Percentiles rank a stretch among this genome's conserved stretches.
Conservation (phyloP, 2,888 invertebrate species). For the Melieria picta region DNA sequence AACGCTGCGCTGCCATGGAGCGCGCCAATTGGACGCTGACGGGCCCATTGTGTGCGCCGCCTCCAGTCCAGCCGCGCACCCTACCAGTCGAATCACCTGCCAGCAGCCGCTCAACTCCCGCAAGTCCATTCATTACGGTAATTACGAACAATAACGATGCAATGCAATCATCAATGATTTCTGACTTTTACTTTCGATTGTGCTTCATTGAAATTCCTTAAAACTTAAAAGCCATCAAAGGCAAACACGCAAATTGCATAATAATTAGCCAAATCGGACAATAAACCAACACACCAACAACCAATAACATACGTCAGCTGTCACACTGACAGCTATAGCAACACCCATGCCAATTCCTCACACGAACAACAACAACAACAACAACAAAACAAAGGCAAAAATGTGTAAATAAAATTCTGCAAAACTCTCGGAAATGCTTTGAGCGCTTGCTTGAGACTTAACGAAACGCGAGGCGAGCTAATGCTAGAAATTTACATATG, state of each 20-base stretch:
- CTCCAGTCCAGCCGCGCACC: no score
- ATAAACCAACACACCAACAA: neutral
- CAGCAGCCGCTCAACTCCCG: no score
- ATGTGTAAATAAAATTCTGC: neutral
- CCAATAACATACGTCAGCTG: slow-evolving; percentile 19
- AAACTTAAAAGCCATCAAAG: slow-evolving; percentile 1
- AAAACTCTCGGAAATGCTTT: neutral
- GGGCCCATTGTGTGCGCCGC: no score
- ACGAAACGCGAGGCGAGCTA: neutral
- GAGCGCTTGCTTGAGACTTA: neutral
- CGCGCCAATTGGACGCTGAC: no score
- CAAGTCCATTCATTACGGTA: no score
- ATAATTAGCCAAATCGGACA: neutral
- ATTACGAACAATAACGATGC: no score
- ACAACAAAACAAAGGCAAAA: neutral
- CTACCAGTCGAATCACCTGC: no score
- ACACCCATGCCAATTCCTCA: neutral
- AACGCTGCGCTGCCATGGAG: no score
- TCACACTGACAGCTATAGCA: slow-evolving; percentile 23
- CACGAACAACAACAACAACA: neutral
- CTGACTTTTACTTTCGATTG: slow-evolving; percentile 37
- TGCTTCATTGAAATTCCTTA: slow-evolving; percentile 13
- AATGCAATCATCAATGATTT: slow-evolving; percentile 28
- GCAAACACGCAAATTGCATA: neutral
- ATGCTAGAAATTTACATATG: neutral